Percentiles rank a stretch among this genome's conserved stretches.
These are phyloP conservation scores for Eubasilissa regina DNA, from an alignment of 1,140 invertebrate species.

Conservation along the genomic window DNA sequence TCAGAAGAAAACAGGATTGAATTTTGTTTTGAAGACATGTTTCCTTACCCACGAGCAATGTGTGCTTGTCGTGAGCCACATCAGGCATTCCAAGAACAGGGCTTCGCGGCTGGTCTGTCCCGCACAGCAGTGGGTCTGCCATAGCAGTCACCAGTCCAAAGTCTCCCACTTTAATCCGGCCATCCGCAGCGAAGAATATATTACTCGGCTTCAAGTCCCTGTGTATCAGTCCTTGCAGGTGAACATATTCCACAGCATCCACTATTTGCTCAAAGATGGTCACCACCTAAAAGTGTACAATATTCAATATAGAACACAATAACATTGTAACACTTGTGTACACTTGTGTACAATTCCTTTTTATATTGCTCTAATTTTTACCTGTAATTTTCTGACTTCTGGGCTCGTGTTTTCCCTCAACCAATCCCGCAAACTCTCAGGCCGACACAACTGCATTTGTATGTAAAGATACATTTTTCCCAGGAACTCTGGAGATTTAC, in stretches of 20 bases:
- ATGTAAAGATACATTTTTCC: conserved; percentile 89
- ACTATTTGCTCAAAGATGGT: conserved; percentile 94
- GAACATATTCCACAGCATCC: conserved; percentile 95
- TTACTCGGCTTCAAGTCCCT: conserved; percentile 97
- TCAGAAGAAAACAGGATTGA: too few species aligned
- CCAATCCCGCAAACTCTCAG: conserved; percentile 94
- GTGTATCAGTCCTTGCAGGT: conserved; percentile 92
- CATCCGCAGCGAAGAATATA: conserved; percentile 94
- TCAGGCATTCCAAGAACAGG: conserved; percentile 58
- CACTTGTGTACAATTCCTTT: background rate
- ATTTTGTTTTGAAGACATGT: background rate
- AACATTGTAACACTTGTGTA: background rate
- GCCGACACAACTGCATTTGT: conserved; percentile 96
- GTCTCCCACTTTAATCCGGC: conserved; percentile 95
- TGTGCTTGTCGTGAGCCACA: conserved; percentile 66
- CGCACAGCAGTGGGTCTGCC: conserved; percentile 69
- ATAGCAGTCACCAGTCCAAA: conserved; percentile 95
- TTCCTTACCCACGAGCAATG: conserved; percentile 73
- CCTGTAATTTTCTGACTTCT: conserved; percentile 66
- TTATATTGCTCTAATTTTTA: conserved; percentile 40
- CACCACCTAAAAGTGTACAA: conserved; percentile 70
- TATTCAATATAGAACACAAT: background rate
- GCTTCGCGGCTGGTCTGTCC: conserved; percentile 57
- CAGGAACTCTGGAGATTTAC: conserved; percentile 52
- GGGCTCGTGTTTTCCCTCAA: conserved; percentile 73